Evolutionary conservation across 2,113 vertebrate species (phyloP).

Genomic region (Bos taurus): DNA sequence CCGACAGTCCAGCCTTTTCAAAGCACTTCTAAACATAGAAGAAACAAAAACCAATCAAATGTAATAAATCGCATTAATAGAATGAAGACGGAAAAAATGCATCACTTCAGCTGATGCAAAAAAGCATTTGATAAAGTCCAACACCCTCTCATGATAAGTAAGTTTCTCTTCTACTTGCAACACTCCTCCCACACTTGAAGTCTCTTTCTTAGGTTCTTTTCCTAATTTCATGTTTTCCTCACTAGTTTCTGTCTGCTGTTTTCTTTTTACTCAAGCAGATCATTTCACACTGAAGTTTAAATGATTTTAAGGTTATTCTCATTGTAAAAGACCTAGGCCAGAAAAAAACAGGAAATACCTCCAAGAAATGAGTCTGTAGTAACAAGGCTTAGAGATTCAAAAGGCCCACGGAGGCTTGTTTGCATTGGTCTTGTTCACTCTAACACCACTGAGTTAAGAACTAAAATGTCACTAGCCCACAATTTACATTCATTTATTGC

Average conservation of each 20-base stretch:
- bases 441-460: not conserved
- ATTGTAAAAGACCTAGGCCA: not conserved
- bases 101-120: not conserved
- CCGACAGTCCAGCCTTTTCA: not conserved
- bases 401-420: not conserved
- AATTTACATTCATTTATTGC: not conserved
- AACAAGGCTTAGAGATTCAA: not conserved
- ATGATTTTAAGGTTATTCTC: not conserved
- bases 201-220: not conserved
- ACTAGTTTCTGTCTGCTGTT: not conserved
- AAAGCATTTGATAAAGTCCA: not conserved
- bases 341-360: not conserved
- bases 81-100: fast-evolving
- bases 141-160: not conserved
- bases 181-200: not conserved
- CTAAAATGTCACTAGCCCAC: not conserved
- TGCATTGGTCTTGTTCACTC: not conserved
- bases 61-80: not conserved
- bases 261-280: not conserved
- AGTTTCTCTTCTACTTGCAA: not conserved
- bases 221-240: not conserved
- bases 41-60: not conserved
- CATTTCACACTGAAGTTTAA: not conserved
- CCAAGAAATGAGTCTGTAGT: not conserved
- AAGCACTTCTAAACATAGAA: not conserved